Conservation (phyloP, 2,888 invertebrate genomes). For the Theretra japonica region DNA sequence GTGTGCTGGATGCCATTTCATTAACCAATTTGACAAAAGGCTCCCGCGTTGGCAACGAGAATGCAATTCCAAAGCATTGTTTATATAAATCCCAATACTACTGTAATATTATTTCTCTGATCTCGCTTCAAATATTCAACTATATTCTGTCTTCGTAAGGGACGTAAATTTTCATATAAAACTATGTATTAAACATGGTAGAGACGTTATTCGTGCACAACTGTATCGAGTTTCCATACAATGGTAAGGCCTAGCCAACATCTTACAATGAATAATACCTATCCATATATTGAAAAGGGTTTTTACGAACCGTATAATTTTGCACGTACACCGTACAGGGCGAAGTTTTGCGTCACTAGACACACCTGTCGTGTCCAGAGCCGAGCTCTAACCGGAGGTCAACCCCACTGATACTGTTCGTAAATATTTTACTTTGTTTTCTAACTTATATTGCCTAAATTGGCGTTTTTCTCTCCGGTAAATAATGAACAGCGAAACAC, state of each 20-base stretch:
- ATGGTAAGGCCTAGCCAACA: constrained; percentile 1
- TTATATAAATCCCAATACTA: not conserved
- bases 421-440: constrained; percentile 53
- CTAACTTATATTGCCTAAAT: constrained; percentile 14
- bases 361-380: constrained; percentile 43
- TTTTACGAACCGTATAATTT: constrained; percentile 24
- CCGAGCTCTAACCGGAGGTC: constrained; percentile 54
- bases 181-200: constrained; percentile 5
- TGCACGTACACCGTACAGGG: not conserved
- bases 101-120: not conserved
- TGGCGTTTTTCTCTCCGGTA: not conserved
- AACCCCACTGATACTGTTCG: constrained; percentile 50
- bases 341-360: constrained; percentile 34
- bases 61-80: not conserved
- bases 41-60: not conserved
- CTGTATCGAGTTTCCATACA: not conserved
- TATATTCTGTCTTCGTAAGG: not conserved
- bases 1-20: not conserved
- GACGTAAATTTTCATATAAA: not conserved
- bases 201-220: not conserved
- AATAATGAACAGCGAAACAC: too few species aligned
- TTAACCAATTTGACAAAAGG: not conserved
- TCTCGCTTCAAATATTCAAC: not conserved
- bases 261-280: constrained; percentile 11
- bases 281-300: constrained; percentile 14